phyloP scores from a whole-genome alignment of 2,888 invertebrate genomes.

The Lamellibrachia satsuma region DNA sequence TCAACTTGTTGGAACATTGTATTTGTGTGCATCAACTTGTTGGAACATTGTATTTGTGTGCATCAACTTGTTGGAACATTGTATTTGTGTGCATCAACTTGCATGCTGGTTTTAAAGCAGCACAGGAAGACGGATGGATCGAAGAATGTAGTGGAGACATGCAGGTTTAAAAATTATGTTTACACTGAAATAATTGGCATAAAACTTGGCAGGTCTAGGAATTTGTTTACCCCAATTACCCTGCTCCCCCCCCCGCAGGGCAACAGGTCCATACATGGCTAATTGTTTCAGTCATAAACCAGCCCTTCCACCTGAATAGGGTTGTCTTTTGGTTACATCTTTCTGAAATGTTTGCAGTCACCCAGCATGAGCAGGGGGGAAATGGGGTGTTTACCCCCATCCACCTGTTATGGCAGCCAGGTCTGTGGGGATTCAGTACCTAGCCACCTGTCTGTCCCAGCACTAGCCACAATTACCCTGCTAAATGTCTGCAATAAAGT shows the following conservation, averaged over 20 bases:
- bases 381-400: constrained; percentile 5
- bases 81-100: neutral
- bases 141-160: neutral
- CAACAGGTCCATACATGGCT: neutral
- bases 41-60: neutral
- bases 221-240: neutral
- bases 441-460: neutral
- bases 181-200: neutral
- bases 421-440: neutral
- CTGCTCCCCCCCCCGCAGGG: neutral
- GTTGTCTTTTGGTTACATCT: neutral
- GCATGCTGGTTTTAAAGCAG: too few species aligned
- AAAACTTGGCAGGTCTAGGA: neutral
- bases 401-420: neutral
- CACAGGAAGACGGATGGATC: neutral
- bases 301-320: neutral
- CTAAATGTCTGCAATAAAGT: constrained; percentile 3
- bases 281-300: neutral
- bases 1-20: too few species aligned
- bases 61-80: neutral
- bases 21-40: too few species aligned
- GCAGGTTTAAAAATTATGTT: too few species aligned
- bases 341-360: constrained; percentile 14
- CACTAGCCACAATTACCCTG: neutral
- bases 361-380: constrained; percentile 3